These are phyloP conservation scores for Tiliacea aurago DNA, from an alignment of 2,888 invertebrate species.

Conservation along the genomic window DNA sequence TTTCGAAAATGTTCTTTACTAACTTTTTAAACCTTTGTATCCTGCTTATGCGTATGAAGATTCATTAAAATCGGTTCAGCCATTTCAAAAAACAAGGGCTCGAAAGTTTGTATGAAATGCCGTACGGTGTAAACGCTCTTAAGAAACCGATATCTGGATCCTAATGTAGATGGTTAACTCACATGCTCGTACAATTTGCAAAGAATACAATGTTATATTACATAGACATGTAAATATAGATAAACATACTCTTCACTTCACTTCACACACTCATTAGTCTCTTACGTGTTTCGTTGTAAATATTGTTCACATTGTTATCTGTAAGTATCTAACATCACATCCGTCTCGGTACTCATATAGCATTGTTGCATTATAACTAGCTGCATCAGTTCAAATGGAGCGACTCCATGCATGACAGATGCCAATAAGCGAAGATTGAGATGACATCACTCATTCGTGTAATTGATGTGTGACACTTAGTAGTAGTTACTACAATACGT, in stretches of 20 bases:
- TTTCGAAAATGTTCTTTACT: too few relatives aligned
- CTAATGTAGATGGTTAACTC: neutral
- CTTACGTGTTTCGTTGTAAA: conserved; percentile 54
- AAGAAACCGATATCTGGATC: neutral
- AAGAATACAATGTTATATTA: conserved; percentile 7
- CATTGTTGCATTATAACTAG: conserved; percentile 50
- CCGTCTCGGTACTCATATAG: conserved; percentile 28
- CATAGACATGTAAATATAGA: conserved; percentile 6
- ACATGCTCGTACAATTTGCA: neutral
- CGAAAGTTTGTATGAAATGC: too few relatives aligned
- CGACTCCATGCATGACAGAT: conserved; percentile 45
- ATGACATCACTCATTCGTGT: conserved; percentile 55
- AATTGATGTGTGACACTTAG: conserved; percentile 37
- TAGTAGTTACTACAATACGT: conserved; percentile 2
- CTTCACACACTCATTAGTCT: conserved; percentile 40
- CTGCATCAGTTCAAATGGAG: conserved; percentile 22
- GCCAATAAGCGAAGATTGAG: conserved; percentile 48
- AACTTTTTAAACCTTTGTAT: too few relatives aligned
- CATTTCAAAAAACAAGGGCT: too few relatives aligned
- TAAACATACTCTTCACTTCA: conserved; percentile 27
- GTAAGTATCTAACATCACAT: conserved; percentile 33
- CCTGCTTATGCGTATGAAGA: too few relatives aligned
- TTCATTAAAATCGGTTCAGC: too few relatives aligned
- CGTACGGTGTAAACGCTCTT: too few relatives aligned
- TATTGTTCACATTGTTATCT: conserved; percentile 51